Conservation (phyloP, 2,797 vertebrate species). For the Xenopus petersii region DNA sequence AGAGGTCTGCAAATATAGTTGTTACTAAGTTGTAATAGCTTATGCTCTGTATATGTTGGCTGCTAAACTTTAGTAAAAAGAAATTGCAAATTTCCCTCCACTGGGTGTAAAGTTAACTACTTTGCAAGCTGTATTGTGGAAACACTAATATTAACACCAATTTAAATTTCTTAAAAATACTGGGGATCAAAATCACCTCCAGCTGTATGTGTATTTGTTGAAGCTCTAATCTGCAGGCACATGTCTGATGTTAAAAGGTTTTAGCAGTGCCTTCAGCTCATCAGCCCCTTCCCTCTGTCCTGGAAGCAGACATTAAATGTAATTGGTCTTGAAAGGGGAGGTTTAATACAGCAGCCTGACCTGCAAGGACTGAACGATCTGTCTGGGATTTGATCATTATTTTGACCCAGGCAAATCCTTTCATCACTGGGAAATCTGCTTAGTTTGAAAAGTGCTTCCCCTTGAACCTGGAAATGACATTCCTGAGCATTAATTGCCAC, state of each 20-base stretch:
- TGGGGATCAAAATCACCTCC: background rate
- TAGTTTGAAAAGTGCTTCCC: slow-evolving; percentile 51
- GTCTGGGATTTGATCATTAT: slow-evolving; percentile 54
- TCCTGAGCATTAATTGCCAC: slow-evolving; percentile 29
- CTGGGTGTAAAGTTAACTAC: no score
- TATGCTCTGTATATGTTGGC: no score
- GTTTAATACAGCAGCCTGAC: slow-evolving; percentile 48
- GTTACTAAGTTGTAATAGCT: no score
- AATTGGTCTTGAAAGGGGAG: slow-evolving; percentile 40
- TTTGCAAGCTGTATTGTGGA: no score
- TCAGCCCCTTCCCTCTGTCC: slow-evolving; percentile 13
- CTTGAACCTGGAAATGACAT: slow-evolving; percentile 58
- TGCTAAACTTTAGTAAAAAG: no score
- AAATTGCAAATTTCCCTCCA: no score
- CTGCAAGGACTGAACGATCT: slow-evolving; percentile 54
- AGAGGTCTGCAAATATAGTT: no score
- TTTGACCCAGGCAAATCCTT: slow-evolving; percentile 63
- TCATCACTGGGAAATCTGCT: slow-evolving; percentile 59
- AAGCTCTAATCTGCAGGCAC: slow-evolving; percentile 4
- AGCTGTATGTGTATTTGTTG: slow-evolving; percentile 19
- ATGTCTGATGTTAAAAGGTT: slow-evolving; percentile 17
- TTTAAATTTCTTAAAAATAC: no score
- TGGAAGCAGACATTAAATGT: slow-evolving; percentile 26
- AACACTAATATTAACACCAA: no score
- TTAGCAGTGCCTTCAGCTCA: slow-evolving; percentile 15